These are phyloP conservation scores for Leptinotarsa tumamoca DNA, from an alignment of 2,888 invertebrate genomes.

Conservation along the genomic window DNA sequence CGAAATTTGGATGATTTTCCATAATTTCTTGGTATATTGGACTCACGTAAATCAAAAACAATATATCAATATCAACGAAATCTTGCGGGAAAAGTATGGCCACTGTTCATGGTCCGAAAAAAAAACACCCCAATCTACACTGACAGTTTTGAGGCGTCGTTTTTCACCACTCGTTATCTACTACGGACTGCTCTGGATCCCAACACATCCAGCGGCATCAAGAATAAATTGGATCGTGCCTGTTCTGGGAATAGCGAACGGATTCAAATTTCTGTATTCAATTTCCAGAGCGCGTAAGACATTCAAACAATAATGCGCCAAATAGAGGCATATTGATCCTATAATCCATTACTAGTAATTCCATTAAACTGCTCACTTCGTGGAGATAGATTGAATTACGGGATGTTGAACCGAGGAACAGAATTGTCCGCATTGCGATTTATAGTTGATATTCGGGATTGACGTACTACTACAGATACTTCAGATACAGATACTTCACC, in stretches of 20 bases:
- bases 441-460: no score
- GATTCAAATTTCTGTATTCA: slow-evolving; percentile 20
- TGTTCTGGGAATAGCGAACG: slow-evolving; percentile 12
- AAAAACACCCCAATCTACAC: background rate
- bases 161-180: background rate
- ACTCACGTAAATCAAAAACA: background rate
- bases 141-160: background rate
- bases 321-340: background rate
- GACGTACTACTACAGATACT: no score
- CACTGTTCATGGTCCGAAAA: background rate
- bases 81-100: background rate
- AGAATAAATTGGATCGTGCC: slow-evolving; percentile 21
- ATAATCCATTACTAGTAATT: background rate
- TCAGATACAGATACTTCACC: no score
- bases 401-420: no score
- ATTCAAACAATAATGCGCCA: slow-evolving; percentile 15
- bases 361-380: background rate
- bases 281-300: slow-evolving; percentile 11
- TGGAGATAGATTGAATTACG: no score
- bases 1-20: no score
- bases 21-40: no score
- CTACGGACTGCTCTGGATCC: slow-evolving; percentile 6
- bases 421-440: no score
- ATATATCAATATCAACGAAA: background rate
- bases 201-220: slow-evolving; percentile 1